Evolutionary conservation across 2,888 invertebrate genomes (phyloP).

Genomic region (Halictus ligatus): DNA sequence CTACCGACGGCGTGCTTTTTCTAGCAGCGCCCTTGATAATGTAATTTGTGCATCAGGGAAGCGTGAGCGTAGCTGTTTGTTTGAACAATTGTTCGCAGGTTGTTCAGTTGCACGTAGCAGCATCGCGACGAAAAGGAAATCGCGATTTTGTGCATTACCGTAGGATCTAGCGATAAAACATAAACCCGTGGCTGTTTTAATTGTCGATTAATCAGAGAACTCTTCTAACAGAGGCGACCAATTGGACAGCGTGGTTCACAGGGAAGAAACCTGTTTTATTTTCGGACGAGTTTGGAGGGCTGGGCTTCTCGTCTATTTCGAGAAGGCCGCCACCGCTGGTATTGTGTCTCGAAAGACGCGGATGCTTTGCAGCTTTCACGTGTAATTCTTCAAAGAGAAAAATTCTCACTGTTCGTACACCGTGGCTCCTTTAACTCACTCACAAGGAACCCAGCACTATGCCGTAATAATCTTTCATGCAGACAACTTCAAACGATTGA

Average conservation of each 20-base stretch:
- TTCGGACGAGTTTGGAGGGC: slow-evolving; percentile 78
- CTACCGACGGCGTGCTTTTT: neutral
- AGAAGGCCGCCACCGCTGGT: slow-evolving; percentile 78
- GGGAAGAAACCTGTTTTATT: slow-evolving; percentile 81
- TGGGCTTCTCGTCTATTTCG: slow-evolving; percentile 80
- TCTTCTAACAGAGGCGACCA: slow-evolving; percentile 64
- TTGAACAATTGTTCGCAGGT: slow-evolving; percentile 77
- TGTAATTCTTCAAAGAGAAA: slow-evolving; percentile 56
- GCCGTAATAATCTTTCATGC: neutral
- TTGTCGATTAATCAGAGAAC: slow-evolving; percentile 56
- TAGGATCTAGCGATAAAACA: neutral
- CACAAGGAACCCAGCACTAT: neutral
- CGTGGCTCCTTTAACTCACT: neutral
- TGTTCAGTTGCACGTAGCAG: slow-evolving; percentile 71
- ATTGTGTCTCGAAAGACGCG: slow-evolving; percentile 74
- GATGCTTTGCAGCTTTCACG: slow-evolving; percentile 69
- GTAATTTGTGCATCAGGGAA: slow-evolving; percentile 19
- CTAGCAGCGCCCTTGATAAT: slow-evolving; percentile 18
- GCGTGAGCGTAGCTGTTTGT: slow-evolving; percentile 50
- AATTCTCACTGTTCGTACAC: slow-evolving; percentile 17
- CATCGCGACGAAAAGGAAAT: slow-evolving; percentile 21
- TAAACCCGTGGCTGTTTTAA: slow-evolving; percentile 28
- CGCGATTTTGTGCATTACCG: neutral
- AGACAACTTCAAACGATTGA: neutral
- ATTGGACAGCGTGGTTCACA: slow-evolving; percentile 69